Evolutionary conservation across 1,140 invertebrate genomes (phyloP), one percentile per base, ranked within the genome.

Genomic region (Semibalanus balanoides): DNA sequence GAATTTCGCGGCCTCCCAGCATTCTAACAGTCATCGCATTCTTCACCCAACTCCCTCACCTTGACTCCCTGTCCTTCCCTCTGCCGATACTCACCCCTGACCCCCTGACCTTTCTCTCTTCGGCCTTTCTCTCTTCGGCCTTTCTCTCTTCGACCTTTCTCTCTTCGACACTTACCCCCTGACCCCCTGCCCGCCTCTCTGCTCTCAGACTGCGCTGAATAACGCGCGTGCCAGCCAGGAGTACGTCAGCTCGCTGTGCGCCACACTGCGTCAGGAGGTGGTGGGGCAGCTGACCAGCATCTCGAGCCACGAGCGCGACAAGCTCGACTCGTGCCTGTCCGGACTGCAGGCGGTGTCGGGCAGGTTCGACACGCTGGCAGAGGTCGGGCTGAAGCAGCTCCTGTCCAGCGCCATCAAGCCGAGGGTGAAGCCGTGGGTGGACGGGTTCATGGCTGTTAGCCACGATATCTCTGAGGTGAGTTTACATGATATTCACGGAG

Each of bases 201-300:
- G 35, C 77, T 81, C 82, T 27, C 82, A 94, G 91, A 89, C 91
- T n/a, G 91, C 95, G 81, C 83, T 97, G 76, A 97, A 96, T 82
- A 97, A 97, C 84, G 90, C 93, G n/a, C 95, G 97, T 83, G 88
- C 90, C 11, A 94, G 93, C 77, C 92, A 90, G 79, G 95, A 97
- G 83, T 96, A 95, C 84, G 88, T 95, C 19, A 92, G 93, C 80
- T 91, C 92, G 0, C 83, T 96, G 11, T 80, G 88, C 81, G 87
- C 87, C 79, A 90, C 87, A 77, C 87, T 96, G 79, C 87, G 90
- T 78, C 86, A 86, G n/a, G 91, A 92, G 82, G 90, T 92, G 71
- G 83, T 86, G 30, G 85, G 85, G 74, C 85, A 88, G 17, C 88
- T 91, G 51, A 83, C 85, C 19, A 79, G 78, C 74, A 88, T 90